Evolutionary conservation across 2,113 vertebrate genomes (phyloP).

Genomic region (Anseranas semipalmata): DNA sequence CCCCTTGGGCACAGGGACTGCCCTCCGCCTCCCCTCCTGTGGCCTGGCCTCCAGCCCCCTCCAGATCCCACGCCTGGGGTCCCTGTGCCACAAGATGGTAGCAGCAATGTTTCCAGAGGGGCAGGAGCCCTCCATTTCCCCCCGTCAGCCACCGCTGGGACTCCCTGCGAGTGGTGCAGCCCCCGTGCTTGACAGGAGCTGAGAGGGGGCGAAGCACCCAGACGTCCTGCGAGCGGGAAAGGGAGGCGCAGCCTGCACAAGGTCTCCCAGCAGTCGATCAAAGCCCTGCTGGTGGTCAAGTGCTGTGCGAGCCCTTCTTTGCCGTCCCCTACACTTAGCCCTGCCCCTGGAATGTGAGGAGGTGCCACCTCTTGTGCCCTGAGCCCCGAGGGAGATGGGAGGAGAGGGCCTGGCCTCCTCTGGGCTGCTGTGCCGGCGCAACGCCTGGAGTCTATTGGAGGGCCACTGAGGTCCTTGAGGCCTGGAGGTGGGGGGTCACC

Average conservation of each 20-base stretch:
- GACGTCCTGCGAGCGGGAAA: neutral
- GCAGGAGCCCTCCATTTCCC: too few relatives aligned
- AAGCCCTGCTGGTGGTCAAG: neutral
- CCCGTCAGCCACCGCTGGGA: too few relatives aligned
- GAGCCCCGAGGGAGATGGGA: neutral
- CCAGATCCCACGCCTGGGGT: too few relatives aligned
- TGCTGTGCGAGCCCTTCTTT: neutral
- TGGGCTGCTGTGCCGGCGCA: neutral
- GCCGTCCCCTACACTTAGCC: neutral
- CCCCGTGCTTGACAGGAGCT: neutral
- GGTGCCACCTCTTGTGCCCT: neutral
- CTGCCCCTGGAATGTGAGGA: neutral
- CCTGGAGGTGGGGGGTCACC: neutral
- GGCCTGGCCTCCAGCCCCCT: too few relatives aligned
- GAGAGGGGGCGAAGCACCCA: neutral
- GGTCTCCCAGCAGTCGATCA: neutral
- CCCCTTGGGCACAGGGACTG: too few relatives aligned
- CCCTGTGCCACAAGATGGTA: too few relatives aligned
- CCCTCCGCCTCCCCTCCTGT: too few relatives aligned
- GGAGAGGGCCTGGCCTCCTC: neutral
- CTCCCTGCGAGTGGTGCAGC: neutral
- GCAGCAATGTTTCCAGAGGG: too few relatives aligned
- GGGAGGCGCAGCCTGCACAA: neutral
- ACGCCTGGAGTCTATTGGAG: neutral
- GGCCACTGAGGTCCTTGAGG: neutral